Evolutionary conservation across 2,113 vertebrate species (phyloP).

Genomic region (Sphyrna mokarran): DNA sequence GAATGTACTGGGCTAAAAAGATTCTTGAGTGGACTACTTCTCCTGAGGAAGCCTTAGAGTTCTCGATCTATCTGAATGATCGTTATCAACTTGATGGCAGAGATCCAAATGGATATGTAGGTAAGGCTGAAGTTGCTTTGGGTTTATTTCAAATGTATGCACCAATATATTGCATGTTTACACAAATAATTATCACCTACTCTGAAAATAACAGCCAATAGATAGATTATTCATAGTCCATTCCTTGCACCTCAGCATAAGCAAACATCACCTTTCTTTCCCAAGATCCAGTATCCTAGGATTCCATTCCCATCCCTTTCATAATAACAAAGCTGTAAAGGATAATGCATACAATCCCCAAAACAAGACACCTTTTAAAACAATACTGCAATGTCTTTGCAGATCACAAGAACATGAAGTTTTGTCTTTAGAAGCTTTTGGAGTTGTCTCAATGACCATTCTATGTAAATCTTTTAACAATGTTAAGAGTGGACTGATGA

Average conservation of each 20-base stretch:
- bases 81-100: conserved; percentile 68
- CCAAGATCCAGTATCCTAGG: background rate
- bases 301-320: background rate
- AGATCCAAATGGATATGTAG: conserved; percentile 72
- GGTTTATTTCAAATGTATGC: background rate
- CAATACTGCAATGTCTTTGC: background rate
- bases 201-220: background rate
- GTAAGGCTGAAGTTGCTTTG: conserved; percentile 48
- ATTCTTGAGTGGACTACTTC: conserved; percentile 80
- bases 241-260: background rate
- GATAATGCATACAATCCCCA: too few relatives aligned
- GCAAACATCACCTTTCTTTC: background rate
- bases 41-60: conserved; percentile 70
- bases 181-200: background rate
- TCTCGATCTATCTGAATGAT: conserved; percentile 74
- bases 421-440: background rate
- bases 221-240: background rate
- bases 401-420: background rate
- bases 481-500: too few relatives aligned
- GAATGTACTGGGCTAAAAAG: conserved; percentile 93
- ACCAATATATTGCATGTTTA: background rate
- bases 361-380: background rate
- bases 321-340: background rate
- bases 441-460: too few relatives aligned
- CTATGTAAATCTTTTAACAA: too few relatives aligned